Conservation (phyloP, 2,888 invertebrate genomes). For the Andricus curvator region DNA sequence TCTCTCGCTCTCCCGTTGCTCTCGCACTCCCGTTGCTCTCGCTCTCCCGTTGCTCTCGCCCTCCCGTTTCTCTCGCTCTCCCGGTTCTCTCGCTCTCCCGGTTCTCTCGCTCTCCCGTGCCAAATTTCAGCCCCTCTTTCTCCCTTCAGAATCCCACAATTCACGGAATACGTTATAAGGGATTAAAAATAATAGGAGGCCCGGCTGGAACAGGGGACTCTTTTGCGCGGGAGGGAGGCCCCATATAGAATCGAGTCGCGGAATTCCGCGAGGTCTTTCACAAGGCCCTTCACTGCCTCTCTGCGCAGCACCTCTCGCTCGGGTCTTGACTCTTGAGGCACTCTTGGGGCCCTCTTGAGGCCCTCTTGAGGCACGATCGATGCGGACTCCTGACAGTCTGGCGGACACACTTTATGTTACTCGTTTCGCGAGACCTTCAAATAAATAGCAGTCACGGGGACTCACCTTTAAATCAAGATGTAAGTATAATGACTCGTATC, state of each 20-base stretch:
- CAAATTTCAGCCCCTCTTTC: slow-evolving; percentile 43
- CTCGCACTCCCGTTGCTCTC: too few species aligned
- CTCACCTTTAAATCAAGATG: slow-evolving; percentile 40
- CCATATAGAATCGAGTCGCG: slow-evolving; percentile 49
- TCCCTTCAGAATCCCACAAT: slow-evolving; percentile 49
- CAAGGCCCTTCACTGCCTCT: slow-evolving; percentile 26
- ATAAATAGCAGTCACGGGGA: slow-evolving; percentile 36
- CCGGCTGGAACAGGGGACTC: slow-evolving; percentile 42
- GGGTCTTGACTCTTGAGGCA: slow-evolving; percentile 27
- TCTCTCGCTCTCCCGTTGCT: slow-evolving; percentile 46
- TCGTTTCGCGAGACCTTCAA: slow-evolving; percentile 41
- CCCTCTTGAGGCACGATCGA: slow-evolving; percentile 22
- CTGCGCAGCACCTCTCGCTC: background rate
- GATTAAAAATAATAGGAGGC: slow-evolving; percentile 74
- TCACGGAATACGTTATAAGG: slow-evolving; percentile 62
- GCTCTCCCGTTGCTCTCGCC: too few species aligned
- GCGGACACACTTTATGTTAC: slow-evolving; percentile 36
- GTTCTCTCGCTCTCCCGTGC: slow-evolving; percentile 44
- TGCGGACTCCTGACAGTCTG: slow-evolving; percentile 38
- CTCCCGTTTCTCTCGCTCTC: slow-evolving; percentile 46
- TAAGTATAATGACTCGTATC: slow-evolving; percentile 39
- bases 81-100: slow-evolving; percentile 46
- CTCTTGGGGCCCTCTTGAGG: background rate
- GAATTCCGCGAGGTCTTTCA: slow-evolving; percentile 61
- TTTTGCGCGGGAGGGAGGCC: slow-evolving; percentile 43